A percentile compares a stretch with the other conserved stretches of the same genome.
These are phyloP conservation scores for Podarcis cretensis DNA, from an alignment of 2,113 vertebrate species.

Conservation along the genomic window DNA sequence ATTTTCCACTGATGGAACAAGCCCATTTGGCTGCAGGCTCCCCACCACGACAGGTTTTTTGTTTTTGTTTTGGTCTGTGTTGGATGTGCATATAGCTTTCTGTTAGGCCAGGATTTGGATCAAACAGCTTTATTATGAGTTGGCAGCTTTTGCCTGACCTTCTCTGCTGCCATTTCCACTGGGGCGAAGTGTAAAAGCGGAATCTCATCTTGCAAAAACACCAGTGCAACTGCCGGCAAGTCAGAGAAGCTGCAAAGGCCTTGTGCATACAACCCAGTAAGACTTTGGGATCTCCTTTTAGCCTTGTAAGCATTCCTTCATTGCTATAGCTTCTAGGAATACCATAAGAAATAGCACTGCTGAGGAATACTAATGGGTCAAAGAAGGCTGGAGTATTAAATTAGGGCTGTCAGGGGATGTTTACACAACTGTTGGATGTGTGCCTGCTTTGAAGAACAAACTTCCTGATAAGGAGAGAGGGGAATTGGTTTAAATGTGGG, in stretches of 20 bases:
- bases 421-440: no score
- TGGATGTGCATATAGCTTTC: background rate
- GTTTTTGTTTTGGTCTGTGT: background rate
- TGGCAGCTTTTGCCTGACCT: background rate
- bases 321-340: background rate
- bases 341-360: background rate
- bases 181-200: background rate
- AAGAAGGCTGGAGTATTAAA: background rate
- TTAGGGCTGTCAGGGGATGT: no score
- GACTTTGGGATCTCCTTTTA: background rate
- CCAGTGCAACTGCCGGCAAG: background rate
- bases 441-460: no score
- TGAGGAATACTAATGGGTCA: background rate
- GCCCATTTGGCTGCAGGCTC: background rate
- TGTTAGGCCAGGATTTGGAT: background rate
- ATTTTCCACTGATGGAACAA: slow-evolving; percentile 22
- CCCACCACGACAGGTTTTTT: background rate
- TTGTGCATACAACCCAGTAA: background rate
- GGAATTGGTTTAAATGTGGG: no score
- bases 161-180: background rate
- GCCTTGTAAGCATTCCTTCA: background rate
- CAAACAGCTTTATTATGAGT: background rate
- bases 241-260: background rate
- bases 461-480: no score
- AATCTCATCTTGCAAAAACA: background rate